Base-by-base conservation (phyloP, 2,113 vertebrate species). In the Pterocles gutturalis region DNA sequence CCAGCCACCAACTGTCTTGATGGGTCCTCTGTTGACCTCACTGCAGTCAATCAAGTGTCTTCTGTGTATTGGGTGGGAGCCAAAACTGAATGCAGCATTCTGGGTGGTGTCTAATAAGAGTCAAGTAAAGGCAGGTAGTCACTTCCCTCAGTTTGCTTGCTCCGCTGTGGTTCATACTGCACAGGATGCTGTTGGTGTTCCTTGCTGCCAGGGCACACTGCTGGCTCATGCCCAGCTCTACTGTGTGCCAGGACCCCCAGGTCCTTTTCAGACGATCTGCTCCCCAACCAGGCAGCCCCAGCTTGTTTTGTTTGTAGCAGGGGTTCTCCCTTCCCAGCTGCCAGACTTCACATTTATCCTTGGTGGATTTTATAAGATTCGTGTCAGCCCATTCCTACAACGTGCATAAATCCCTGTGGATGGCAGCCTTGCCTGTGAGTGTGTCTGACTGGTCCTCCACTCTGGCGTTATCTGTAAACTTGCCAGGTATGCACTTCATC, bases 71-170 rank as follows among this genome's bases (percentile, higher is more conserved):
- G 36, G 9, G 5, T n/a, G 24, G 36, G 20, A 14, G n/a, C 10
- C 20, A 25, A 75, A 61, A 61, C 13, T 48, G 38, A 46, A 20
- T 58, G 36, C 31, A 38, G 12, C 51, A 15, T 46, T 65, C 36
- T 45, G 28, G 6, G 13, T 66, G 45, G 16, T 51, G 31, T 51
- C 43, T 53, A 13, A 2, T 14, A 48, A 72, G 57, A 22, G 28
- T 24, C 36, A 66, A 28, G 20, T 26, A 25, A 75, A 41, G 17
- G 38, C 2, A 2, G 24, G 16, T 54, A 48, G 31, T 49, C 6
- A 6, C 4, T 26, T 48, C 25, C 7, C 16, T 75, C 31, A 22
- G 1, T 43, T 9, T 62, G 25, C 48, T 69, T 1, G 0, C 21
- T 62, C 12, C 41, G 41, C 54, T 43, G 12, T 69, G 53, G 20